Percentiles rank a stretch among this genome's conserved stretches.
Evolutionary conservation across 2,888 invertebrate genomes (phyloP).

Genomic region (Epistrophe eligans): DNA sequence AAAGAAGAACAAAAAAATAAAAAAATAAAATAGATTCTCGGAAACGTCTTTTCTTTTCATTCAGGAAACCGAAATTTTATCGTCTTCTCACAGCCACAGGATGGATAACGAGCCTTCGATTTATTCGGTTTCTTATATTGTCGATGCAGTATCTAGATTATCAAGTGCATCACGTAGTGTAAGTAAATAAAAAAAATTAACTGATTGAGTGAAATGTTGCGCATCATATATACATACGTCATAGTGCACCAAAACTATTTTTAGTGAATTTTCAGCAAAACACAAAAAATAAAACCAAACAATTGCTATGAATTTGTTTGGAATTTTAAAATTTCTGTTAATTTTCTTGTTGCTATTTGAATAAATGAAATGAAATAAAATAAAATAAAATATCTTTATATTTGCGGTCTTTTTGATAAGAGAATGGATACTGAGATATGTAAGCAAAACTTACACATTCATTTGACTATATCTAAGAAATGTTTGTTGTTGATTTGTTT

Average conservation of each 20-base stretch:
- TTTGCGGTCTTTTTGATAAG: not conserved
- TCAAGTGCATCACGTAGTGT: conserved; percentile 42
- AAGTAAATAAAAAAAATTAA: conserved; percentile 36
- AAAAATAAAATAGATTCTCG: not conserved
- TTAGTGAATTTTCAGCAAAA: not conserved
- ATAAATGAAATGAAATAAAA: not conserved
- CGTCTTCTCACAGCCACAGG: not conserved
- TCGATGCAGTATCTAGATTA: conserved; percentile 51
- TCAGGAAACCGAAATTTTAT: conserved; percentile 7
- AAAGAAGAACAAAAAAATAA: not conserved
- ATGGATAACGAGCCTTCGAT: conserved; percentile 60
- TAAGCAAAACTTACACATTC: not conserved
- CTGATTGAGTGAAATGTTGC: conserved; percentile 9
- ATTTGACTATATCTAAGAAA: not conserved
- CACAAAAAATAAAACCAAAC: too few species aligned
- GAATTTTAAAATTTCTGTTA: not conserved
- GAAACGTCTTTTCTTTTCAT: not conserved
- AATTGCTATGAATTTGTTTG: not conserved
- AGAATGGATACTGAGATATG: not conserved
- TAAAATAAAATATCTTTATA: not conserved
- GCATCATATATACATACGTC: conserved; percentile 10
- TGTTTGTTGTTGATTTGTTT: too few species aligned
- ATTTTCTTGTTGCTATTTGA: not conserved
- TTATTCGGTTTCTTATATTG: conserved; percentile 64
- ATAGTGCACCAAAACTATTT: conserved; percentile 22